Base-by-base conservation (phyloP, 2,888 invertebrate genomes). In the Subacronicta megacephala region DNA sequence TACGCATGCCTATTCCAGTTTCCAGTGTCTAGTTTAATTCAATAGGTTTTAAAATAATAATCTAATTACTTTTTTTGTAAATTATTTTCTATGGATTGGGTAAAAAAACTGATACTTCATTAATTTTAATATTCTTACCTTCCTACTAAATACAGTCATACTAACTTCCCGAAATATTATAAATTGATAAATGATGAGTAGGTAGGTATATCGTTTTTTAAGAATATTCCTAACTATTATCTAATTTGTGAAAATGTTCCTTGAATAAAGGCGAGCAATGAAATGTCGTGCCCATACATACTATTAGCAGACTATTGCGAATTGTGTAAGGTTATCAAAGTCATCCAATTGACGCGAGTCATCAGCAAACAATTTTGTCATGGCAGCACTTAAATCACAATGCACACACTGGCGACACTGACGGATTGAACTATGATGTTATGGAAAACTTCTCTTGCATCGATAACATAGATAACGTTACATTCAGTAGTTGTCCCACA, bases 401-500 rank as follows among this genome's bases (percentile, higher is more conserved):
- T 47, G 47, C 36, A 60, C 20, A 50, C 57, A 62, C 3, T 16
- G 16, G 31, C 31, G 68, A 72, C 68, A 72, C 7, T 72, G 72
- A 72, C 17, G 9, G 72, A 72, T 71, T 17, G 52, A 20, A 12
- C 26, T 15, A 7, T 36, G 53, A 10, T 33, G 29, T 42, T 12
- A 31, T 9, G 67, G 63, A 62, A 53, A 41, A n/a, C n/a, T 55
- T 44, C 20, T 49, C 38, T 43, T 61, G 41, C 31, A 53, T 49
- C 44, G 62, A 53, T 66, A 56, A 33, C 3, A 7, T 18, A 29
- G 23, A 31, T 31, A 31, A 31, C 1, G 6, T 31, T 31, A 31
- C n/a, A 20, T n/a, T 1, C 33, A 13, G 13, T 31, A 6, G 35
- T 13, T 18, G 18, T 13, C 20, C 4, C 13, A 33, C 10, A 29